Base-by-base conservation (phyloP, 2,888 invertebrate species). In the Ectobius pallidus region DNA sequence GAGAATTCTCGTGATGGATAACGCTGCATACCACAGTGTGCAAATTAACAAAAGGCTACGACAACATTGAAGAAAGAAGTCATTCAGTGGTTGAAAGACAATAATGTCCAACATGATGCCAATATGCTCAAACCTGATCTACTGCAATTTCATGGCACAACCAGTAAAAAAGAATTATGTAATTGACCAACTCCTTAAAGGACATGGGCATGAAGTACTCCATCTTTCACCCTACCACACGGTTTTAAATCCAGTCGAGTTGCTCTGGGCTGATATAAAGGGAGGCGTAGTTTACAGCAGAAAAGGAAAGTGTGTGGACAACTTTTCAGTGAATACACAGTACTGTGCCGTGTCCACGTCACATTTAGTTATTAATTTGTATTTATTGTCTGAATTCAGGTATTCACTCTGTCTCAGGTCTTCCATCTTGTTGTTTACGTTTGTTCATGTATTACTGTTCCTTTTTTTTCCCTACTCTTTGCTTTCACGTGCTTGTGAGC, bases 151-250 rank as follows among this genome's bases (percentile, higher is more conserved):
- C 16, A 55, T 22, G 6, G 2, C 20, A 27, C 11, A 22, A 11
- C 11, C 16, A 9, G 16, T 22, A 25, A 25, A 22, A 20, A 22
- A 55, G 1, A 55, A 11, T 22, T 22, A 22, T 22, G 6, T 22
- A 7, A 20, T 55, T 20, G 22, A 55, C 22, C 20, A 7, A 18
- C 32, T 14, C 9, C 20, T 65, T 9, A 16, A 18, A 16, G 39
- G 3, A 72, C 46, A 75, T 67, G 76, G 78, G 4, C 77, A 78
- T 63, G 68, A 42, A 16, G 76, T 77, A n/a, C 52, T 78, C 9
- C 62, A 77, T 18, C 69, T 78, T n/a, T 77, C 78, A 1, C 79
- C 79, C 11, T 78, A 77, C 55, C 78, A 78, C 55, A 77, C 75
- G 9, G 78, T 78, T 52, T 74, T 77, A 9, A 65, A 39, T 71